Conservation (phyloP, 2,888 invertebrate genomes). For the Tipula unca region DNA sequence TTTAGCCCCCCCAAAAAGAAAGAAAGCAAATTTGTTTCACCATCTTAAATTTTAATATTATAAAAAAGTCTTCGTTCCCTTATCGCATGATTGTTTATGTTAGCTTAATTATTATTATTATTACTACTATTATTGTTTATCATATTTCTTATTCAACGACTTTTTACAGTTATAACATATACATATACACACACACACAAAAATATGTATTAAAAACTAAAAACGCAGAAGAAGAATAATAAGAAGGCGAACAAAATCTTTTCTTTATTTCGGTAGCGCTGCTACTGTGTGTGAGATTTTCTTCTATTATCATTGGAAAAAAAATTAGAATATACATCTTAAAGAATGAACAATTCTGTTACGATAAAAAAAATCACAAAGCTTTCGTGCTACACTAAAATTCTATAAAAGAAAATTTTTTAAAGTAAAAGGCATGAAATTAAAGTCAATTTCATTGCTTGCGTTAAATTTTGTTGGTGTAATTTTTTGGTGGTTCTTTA, state of each 20-base stretch:
- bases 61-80: background rate
- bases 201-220: background rate
- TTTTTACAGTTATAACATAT: background rate
- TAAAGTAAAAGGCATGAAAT: background rate
- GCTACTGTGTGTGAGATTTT: background rate
- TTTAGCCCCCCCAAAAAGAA: background rate
- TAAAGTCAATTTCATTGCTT: background rate
- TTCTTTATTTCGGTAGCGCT: background rate
- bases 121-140: slow-evolving; percentile 14
- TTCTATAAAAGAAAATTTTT: background rate
- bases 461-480: background rate
- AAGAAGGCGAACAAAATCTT: background rate
- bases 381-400: background rate
- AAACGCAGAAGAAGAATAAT: background rate
- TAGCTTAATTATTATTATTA: slow-evolving; percentile 14
- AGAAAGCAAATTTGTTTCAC: background rate
- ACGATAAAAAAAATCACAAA: background rate
- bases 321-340: too few species aligned
- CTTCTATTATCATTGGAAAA: background rate
- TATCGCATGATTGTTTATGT: slow-evolving; percentile 14
- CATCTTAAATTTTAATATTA: background rate
- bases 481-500: background rate
- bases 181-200: background rate
- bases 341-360: too few species aligned
- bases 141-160: slow-evolving; percentile 8